A percentile compares a stretch with the other conserved stretches of the same genome.
Conservation (phyloP, 2,888 invertebrate genomes). For the Harmothoe impar region DNA sequence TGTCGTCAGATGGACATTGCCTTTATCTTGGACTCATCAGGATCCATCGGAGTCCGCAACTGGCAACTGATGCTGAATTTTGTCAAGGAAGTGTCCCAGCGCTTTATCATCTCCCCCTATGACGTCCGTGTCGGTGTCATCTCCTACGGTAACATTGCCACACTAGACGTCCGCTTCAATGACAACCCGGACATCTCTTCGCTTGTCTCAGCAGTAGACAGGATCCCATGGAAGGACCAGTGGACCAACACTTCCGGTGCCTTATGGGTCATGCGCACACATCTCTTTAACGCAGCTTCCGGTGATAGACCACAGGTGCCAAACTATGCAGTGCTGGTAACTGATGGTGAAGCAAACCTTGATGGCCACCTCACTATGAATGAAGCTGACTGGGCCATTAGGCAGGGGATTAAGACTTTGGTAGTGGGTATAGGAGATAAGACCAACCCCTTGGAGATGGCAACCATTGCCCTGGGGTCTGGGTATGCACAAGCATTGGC, state of each 20-base stretch:
- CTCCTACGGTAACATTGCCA: constrained; percentile 23
- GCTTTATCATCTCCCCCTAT: background rate
- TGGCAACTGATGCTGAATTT: constrained; percentile 39
- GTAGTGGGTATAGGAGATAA: constrained; percentile 61
- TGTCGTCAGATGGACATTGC: constrained; percentile 39
- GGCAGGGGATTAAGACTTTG: constrained; percentile 32
- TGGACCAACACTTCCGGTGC: constrained; percentile 69
- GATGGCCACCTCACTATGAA: background rate
- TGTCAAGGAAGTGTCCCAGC: constrained; percentile 8
- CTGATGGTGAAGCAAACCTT: constrained; percentile 61
- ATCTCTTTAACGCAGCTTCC: background rate
- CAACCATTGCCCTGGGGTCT: constrained; percentile 20
- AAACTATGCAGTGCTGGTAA: constrained; percentile 42
- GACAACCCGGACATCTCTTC: background rate
- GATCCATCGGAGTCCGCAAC: background rate
- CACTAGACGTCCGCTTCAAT: constrained; percentile 28
- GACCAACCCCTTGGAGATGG: background rate
- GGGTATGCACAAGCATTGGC: background rate
- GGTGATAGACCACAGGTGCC: constrained; percentile 56
- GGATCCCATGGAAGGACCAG: constrained; percentile 66
- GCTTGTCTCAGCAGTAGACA: constrained; percentile 45
- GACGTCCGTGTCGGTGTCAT: constrained; percentile 38
- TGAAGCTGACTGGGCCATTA: constrained; percentile 30
- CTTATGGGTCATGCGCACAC: constrained; percentile 36
- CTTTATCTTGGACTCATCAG: constrained; percentile 49